Evolutionary conservation across 2,113 vertebrate genomes (phyloP).

Genomic region (Myanophis thanlyinensis): DNA sequence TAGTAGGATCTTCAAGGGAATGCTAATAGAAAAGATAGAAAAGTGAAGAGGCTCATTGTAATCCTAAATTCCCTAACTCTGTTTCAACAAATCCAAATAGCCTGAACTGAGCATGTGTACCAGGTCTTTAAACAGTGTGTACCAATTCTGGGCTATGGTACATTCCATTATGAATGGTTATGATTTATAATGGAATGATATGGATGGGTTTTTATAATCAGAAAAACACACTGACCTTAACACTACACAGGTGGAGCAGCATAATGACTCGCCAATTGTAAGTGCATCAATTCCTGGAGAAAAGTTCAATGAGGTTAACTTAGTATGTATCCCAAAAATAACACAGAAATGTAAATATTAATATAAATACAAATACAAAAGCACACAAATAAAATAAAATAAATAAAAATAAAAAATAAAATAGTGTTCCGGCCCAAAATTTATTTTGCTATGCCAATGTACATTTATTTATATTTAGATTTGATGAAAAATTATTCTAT

Average conservation of each 20-base stretch:
- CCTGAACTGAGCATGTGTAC: not conserved
- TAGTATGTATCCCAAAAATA: conserved; percentile 67
- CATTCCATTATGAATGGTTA: conserved; percentile 79
- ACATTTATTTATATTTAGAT: not conserved
- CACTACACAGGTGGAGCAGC: conserved; percentile 99
- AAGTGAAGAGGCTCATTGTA: not conserved
- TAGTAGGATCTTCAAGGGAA: not conserved
- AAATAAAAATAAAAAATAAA: too few species aligned
- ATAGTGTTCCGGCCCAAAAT: conserved; percentile 30
- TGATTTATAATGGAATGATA: conserved; percentile 82
- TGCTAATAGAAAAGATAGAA: not conserved
- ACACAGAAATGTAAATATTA: conserved; percentile 60
- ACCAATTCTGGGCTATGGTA: conserved; percentile 57
- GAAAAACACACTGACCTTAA: conserved; percentile 98
- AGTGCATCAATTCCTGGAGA: conserved; percentile 94
- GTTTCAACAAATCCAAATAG: not conserved
- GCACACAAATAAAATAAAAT: too few species aligned
- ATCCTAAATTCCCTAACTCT: too few species aligned
- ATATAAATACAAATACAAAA: too few species aligned
- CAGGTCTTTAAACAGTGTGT: not conserved
- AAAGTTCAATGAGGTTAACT: conserved; percentile 90
- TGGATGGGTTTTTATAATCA: conserved; percentile 82
- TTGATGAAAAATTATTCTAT: fast-evolving
- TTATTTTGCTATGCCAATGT: conserved; percentile 20
- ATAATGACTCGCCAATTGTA: conserved; percentile 95